A percentile compares a stretch with the other conserved stretches of the same genome.
Conservation (phyloP, 2,888 invertebrate species). For the Amorpha juglandis region DNA sequence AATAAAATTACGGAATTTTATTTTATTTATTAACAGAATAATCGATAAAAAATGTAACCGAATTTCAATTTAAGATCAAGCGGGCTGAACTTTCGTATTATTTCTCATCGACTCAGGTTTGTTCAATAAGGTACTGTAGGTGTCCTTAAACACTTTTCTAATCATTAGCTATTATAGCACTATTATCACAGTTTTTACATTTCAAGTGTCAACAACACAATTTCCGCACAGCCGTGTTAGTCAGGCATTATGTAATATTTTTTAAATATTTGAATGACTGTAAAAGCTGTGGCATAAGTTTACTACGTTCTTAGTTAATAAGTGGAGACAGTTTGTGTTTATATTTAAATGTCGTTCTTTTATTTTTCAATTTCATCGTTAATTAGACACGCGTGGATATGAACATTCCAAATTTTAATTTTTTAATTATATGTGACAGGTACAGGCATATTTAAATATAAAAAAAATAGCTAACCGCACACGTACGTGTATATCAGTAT, state of each 20-base stretch:
- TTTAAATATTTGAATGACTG: constrained; percentile 40
- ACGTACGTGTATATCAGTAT: background rate
- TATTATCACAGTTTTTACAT: constrained; percentile 75
- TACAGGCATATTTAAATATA: constrained; percentile 16
- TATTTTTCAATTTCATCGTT: constrained; percentile 38
- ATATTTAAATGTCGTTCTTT: constrained; percentile 46
- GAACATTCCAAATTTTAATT: constrained; percentile 54
- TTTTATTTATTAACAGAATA: background rate
- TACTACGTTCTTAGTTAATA: constrained; percentile 60
- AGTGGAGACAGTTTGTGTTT: constrained; percentile 53
- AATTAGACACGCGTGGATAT: constrained; percentile 54
- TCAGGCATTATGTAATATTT: constrained; percentile 40
- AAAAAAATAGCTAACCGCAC: constrained; percentile 1
- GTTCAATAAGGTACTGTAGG: constrained; percentile 75
- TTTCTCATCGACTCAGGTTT: constrained; percentile 64
- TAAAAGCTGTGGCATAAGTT: constrained; percentile 70
- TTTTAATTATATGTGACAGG: constrained; percentile 3
- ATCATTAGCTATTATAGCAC: constrained; percentile 62
- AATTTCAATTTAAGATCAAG: constrained; percentile 21
- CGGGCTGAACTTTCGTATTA: constrained; percentile 37
- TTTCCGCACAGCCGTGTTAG: constrained; percentile 42
- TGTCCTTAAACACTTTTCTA: constrained; percentile 49
- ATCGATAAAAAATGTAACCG: background rate
- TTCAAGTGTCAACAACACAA: constrained; percentile 51
- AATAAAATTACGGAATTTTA: no score